phyloP scores from a whole-genome alignment of 2,888 invertebrate genomes.

The Dynastes grantii region DNA sequence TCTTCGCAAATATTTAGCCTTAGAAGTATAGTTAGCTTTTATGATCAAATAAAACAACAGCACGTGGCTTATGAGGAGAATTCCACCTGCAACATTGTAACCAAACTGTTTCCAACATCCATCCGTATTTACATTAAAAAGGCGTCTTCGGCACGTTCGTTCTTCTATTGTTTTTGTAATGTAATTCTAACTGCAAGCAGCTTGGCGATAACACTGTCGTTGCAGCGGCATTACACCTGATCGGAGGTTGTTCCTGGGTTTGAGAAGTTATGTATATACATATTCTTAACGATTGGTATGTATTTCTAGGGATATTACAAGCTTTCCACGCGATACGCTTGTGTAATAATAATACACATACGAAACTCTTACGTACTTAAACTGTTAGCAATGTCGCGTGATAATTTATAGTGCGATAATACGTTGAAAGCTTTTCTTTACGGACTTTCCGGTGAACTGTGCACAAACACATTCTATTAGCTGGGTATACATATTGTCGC shows the following conservation, averaged over 20 bases:
- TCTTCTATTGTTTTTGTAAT: constrained; percentile 4
- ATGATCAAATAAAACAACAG: no score
- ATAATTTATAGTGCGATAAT: background rate
- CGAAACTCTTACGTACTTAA: constrained; percentile 2
- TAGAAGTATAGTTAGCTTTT: no score
- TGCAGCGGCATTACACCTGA: background rate
- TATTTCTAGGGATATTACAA: background rate
- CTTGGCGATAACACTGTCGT: background rate
- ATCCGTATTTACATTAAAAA: constrained; percentile 14
- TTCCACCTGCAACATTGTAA: constrained; percentile 13
- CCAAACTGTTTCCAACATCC: background rate
- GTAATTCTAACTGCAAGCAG: background rate
- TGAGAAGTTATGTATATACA: background rate
- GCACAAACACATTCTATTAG: background rate
- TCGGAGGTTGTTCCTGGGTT: background rate
- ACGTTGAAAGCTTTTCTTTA: constrained; percentile 1
- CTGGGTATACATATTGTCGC: no score
- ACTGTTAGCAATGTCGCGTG: constrained; percentile 4
- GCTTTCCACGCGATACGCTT: constrained; percentile 1
- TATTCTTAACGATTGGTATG: no score
- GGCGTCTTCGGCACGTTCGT: background rate
- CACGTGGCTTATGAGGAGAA: no score
- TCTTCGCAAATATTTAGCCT: no score
- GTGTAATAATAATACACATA: background rate
- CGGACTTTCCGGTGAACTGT: background rate